Evolutionary conservation across 2,797 vertebrate genomes (phyloP).

Genomic region (Gila robusta): DNA sequence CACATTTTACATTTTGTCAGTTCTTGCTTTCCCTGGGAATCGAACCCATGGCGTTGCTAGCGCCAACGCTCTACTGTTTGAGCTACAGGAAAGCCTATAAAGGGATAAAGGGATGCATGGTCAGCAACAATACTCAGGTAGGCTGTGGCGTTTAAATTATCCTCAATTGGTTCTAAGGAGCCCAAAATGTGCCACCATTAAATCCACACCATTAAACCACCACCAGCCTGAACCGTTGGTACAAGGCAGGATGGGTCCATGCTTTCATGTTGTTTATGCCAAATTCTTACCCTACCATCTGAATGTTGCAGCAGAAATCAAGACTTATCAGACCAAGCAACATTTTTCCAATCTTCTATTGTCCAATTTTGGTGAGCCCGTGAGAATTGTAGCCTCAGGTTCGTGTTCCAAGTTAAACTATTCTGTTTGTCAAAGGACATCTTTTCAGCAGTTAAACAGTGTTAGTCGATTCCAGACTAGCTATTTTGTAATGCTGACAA

Average conservation of each 20-base stretch:
- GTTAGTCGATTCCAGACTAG: neutral
- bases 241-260: neutral
- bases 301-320: neutral
- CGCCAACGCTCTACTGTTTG: too few species aligned
- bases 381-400: neutral
- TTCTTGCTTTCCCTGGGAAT: too few species aligned
- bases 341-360: neutral
- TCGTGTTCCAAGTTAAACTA: neutral
- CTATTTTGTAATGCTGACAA: neutral
- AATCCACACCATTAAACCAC: neutral
- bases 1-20: too few species aligned
- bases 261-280: neutral
- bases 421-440: neutral
- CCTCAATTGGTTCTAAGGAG: neutral
- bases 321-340: neutral
- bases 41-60: too few species aligned
- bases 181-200: neutral
- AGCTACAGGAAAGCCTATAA: too few species aligned
- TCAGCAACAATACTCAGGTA: neutral
- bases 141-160: neutral
- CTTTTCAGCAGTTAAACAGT: neutral
- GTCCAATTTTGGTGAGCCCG: neutral
- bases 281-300: neutral
- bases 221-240: neutral
- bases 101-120: neutral